Evolutionary conservation across 2,888 invertebrate genomes (phyloP).

Genomic region (Polydrusus tereticollis): DNA sequence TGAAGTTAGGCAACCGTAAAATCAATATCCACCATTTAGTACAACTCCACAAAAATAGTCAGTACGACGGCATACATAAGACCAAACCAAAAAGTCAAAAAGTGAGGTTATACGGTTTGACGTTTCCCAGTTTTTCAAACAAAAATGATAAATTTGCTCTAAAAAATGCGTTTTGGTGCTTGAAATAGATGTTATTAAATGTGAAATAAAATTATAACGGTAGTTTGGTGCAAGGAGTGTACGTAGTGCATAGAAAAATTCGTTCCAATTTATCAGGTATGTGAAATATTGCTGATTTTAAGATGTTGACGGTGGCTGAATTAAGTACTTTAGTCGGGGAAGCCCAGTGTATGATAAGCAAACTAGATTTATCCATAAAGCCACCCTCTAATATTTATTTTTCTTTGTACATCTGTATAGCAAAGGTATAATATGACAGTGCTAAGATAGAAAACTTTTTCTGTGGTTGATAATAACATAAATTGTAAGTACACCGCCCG

Average conservation of each 20-base stretch:
- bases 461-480: no score
- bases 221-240: neutral
- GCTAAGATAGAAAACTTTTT: no score
- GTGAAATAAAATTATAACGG: neutral
- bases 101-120: neutral
- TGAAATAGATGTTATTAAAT: slow-evolving; percentile 3
- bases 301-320: neutral
- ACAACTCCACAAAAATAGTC: no score
- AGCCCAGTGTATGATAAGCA: neutral
- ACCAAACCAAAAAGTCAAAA: no score
- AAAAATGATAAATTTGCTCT: neutral
- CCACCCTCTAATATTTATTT: no score
- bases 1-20: no score
- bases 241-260: neutral
- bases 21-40: no score
- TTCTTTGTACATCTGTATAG: no score
- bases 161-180: neutral
- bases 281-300: neutral
- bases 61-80: no score
- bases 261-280: neutral
- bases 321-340: neutral
- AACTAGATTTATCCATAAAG: no score
- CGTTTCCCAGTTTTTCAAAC: neutral
- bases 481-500: no score
- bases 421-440: no score